Percentiles rank a stretch among this genome's conserved stretches.
Evolutionary conservation across 2,888 invertebrate genomes (phyloP).

Genomic region (Drosophila subquinaria): DNA sequence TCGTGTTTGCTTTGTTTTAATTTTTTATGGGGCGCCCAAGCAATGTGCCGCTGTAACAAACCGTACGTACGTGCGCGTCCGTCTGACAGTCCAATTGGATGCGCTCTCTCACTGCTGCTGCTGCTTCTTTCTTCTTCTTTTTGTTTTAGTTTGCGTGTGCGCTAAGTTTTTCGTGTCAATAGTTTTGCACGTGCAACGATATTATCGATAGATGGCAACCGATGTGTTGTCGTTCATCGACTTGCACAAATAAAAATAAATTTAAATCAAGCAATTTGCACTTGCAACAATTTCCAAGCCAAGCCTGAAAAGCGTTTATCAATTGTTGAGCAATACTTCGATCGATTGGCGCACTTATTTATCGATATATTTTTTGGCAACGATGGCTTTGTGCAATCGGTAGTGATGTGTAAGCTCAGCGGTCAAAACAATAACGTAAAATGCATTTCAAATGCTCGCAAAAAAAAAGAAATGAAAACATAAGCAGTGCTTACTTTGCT

Average conservation of each 20-base stretch:
- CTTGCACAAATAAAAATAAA: slow-evolving; percentile 29
- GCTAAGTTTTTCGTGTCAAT: slow-evolving; percentile 60
- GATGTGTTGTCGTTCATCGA: slow-evolving; percentile 30
- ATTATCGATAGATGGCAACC: slow-evolving; percentile 49
- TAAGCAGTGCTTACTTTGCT: slow-evolving; percentile 78
- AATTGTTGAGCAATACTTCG: slow-evolving; percentile 13
- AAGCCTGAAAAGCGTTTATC: background rate
- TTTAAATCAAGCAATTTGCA: slow-evolving; percentile 24
- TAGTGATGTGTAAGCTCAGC: slow-evolving; percentile 57
- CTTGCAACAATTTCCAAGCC: slow-evolving; percentile 5
- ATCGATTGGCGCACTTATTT: slow-evolving; percentile 39
- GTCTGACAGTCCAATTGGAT: slow-evolving; percentile 62
- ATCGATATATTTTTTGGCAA: slow-evolving; percentile 57
- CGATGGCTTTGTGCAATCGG: slow-evolving; percentile 36
- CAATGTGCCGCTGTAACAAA: slow-evolving; percentile 61
- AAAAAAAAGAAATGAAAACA: slow-evolving; percentile 25
- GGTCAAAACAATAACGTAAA: slow-evolving; percentile 55
- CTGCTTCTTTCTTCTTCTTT: slow-evolving; percentile 38
- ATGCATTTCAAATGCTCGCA: slow-evolving; percentile 29
- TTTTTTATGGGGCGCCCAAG: slow-evolving; percentile 42
- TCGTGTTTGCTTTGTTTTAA: slow-evolving; percentile 58
- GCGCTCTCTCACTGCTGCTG: slow-evolving; percentile 46
- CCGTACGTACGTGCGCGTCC: slow-evolving; percentile 66
- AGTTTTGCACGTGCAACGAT: slow-evolving; percentile 62
- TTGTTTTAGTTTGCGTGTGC: slow-evolving; percentile 63